These are phyloP conservation scores for Hystrix brachyura DNA, from an alignment of 2,113 vertebrate species.

Conservation along the genomic window DNA sequence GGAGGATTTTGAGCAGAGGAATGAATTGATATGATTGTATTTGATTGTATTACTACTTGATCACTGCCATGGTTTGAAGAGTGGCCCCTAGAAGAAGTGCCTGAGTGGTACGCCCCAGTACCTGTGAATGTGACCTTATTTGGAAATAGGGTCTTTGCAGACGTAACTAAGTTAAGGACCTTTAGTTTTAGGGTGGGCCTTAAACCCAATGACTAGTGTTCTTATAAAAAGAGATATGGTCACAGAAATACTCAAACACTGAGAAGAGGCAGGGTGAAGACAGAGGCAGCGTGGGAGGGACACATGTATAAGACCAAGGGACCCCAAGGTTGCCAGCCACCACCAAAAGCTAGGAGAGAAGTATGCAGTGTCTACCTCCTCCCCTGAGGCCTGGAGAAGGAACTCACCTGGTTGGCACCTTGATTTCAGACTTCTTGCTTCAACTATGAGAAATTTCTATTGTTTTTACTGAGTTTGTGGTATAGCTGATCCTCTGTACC, in stretches of 20 bases:
- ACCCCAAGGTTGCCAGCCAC: neutral
- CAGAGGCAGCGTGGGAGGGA: neutral
- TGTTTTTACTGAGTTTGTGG: neutral
- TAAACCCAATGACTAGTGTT: neutral
- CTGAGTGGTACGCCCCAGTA: neutral
- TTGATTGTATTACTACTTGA: neutral
- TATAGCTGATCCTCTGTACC: neutral
- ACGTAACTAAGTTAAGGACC: neutral
- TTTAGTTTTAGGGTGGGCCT: neutral
- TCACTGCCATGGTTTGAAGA: neutral
- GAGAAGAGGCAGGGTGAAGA: neutral
- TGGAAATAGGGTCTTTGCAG: neutral
- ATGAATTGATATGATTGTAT: neutral
- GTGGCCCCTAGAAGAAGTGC: neutral
- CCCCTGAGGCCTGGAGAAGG: neutral
- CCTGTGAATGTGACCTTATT: neutral
- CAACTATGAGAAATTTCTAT: neutral
- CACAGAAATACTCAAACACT: neutral
- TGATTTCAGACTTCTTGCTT: neutral
- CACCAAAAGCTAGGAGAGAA: neutral
- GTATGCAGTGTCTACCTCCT: neutral
- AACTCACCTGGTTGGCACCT: neutral
- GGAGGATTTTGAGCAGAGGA: constrained; percentile 8
- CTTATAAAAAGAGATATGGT: neutral
- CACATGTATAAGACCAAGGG: neutral